A percentile compares a stretch with the other conserved stretches of the same genome.
Conservation (phyloP, 2,888 invertebrate species). For the Antitype chi region DNA sequence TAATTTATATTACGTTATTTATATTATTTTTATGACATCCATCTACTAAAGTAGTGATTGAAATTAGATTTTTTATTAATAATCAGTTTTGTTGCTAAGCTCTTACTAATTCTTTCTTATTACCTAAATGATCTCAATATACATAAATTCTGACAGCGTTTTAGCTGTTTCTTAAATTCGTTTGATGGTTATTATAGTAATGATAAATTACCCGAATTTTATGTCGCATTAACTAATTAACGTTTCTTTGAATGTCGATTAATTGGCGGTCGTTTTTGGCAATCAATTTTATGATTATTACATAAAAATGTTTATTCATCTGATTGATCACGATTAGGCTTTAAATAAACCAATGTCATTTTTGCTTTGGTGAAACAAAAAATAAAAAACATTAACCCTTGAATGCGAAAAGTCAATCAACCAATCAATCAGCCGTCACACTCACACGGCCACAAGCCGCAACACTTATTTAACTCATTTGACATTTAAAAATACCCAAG, state of each 20-base stretch:
- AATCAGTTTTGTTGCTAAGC: constrained; percentile 65
- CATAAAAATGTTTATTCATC: constrained; percentile 42
- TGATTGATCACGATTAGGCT: constrained; percentile 25
- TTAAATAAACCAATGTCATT: constrained; percentile 37
- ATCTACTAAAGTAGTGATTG: constrained; percentile 65
- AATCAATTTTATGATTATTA: constrained; percentile 43
- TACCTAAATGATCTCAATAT: constrained; percentile 57
- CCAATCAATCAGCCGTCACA: constrained; percentile 59
- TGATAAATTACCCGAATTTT: constrained; percentile 60
- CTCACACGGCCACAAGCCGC: constrained; percentile 50
- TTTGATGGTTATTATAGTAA: constrained; percentile 59
- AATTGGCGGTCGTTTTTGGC: constrained; percentile 47
- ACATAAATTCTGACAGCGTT: constrained; percentile 60
- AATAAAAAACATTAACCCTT: constrained; percentile 34
- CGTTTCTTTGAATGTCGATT: constrained; percentile 55
- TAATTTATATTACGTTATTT: constrained; percentile 68
- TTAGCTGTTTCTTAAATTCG: constrained; percentile 54
- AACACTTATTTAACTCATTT: constrained; percentile 65
- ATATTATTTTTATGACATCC: constrained; percentile 68
- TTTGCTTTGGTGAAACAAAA: constrained; percentile 10
- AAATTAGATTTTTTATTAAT: constrained; percentile 66
- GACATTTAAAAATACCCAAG: constrained; percentile 77
- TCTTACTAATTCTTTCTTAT: constrained; percentile 59
- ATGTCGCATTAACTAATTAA: constrained; percentile 59
- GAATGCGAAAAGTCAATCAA: constrained; percentile 65